phyloP scores from a whole-genome alignment of 1,140 invertebrate genomes.

The Trichonephila clavata region DNA sequence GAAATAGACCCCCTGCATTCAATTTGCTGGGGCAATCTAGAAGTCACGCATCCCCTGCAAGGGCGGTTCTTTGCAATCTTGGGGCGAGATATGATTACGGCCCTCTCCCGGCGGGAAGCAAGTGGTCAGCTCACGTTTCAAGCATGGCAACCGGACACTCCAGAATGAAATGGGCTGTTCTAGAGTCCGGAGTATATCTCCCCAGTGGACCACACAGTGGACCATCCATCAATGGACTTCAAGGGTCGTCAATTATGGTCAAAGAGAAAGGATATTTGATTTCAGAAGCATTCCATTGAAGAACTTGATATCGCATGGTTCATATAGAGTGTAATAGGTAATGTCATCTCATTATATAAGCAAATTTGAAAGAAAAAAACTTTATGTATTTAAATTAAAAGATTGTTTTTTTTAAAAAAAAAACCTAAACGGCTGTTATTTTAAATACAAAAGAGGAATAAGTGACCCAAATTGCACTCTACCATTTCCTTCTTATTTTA shows the following conservation, averaged over 20 bases:
- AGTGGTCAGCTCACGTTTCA: constrained; percentile 45
- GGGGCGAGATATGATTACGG: constrained; percentile 44
- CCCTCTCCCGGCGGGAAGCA: constrained; percentile 27
- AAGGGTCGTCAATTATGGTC: background rate
- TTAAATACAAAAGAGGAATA: too few species aligned
- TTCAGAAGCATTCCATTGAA: background rate
- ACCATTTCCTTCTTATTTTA: too few species aligned
- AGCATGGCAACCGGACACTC: constrained; percentile 35
- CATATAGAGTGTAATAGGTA: too few species aligned
- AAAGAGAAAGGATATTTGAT: background rate
- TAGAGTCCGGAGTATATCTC: background rate
- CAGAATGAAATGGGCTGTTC: constrained; percentile 23
- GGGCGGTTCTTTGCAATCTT: background rate
- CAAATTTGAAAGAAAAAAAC: too few species aligned
- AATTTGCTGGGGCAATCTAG: constrained; percentile 38
- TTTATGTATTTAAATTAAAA: too few species aligned
- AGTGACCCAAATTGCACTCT: too few species aligned
- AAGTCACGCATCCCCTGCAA: constrained; percentile 19
- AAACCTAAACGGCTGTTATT: too few species aligned
- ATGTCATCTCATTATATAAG: too few species aligned
- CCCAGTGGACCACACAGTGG: background rate
- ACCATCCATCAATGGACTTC: background rate
- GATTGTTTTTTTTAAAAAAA: too few species aligned
- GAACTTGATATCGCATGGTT: too few species aligned
- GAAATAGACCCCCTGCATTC: constrained; percentile 61